A percentile compares a stretch with the other conserved stretches of the same genome.
Evolutionary conservation across 2,888 invertebrate genomes (phyloP).

Genomic region (Xestia ashworthii): DNA sequence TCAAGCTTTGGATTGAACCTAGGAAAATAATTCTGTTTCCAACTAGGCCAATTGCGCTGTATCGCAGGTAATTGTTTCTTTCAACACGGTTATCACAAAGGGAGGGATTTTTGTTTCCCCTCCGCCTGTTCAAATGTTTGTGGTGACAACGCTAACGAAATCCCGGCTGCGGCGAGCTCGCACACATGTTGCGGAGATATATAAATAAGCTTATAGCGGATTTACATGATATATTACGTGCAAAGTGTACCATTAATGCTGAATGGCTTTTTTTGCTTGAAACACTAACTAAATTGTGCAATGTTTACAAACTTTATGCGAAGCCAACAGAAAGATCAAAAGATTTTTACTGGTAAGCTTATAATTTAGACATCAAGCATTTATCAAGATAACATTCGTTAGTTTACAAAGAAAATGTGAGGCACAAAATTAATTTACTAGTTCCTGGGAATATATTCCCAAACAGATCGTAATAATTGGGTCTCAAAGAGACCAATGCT

Average conservation of each 20-base stretch:
- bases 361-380: constrained; percentile 20
- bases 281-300: constrained; percentile 16
- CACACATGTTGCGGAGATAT: constrained; percentile 68
- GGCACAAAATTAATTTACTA: constrained; percentile 34
- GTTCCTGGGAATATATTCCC: constrained; percentile 8
- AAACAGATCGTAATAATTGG: constrained; percentile 39
- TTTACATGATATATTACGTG: constrained; percentile 69
- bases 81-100: constrained; percentile 55
- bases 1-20: constrained; percentile 3
- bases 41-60: constrained; percentile 12
- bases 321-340: constrained; percentile 25
- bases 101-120: constrained; percentile 58
- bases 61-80: constrained; percentile 60
- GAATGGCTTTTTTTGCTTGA: constrained; percentile 52
- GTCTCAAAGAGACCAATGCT: constrained; percentile 26
- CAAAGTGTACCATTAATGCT: constrained; percentile 62
- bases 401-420: constrained; percentile 13
- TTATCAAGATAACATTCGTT: constrained; percentile 9
- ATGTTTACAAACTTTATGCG: constrained; percentile 41
- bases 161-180: constrained; percentile 64
- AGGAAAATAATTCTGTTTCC: constrained; percentile 2
- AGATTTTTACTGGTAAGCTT: neutral
- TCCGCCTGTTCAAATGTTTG: constrained; percentile 71
- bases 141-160: constrained; percentile 67
- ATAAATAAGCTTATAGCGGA: constrained; percentile 70